A percentile compares a stretch with the other conserved stretches of the same genome.
Conservation (phyloP, 2,113 vertebrate species). For the Mohoua ochrocephala region DNA sequence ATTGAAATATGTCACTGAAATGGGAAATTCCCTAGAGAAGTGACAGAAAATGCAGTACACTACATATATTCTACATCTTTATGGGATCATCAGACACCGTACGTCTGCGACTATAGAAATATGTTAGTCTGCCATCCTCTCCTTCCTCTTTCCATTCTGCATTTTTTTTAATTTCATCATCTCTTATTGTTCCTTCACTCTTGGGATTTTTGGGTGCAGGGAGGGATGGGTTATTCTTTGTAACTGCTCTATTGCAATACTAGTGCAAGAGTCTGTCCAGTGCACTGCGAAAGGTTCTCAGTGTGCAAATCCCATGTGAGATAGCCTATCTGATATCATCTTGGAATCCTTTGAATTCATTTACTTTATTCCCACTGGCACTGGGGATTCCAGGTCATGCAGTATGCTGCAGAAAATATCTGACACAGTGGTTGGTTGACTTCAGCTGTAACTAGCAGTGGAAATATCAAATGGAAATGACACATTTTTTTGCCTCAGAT, state of each 20-base stretch:
- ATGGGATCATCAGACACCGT: background rate
- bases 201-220: background rate
- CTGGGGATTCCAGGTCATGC: background rate
- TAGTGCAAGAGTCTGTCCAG: background rate
- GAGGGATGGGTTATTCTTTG: background rate
- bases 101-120: background rate
- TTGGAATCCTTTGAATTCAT: background rate
- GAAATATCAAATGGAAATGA: background rate
- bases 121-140: fast-evolving
- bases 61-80: background rate
- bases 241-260: background rate
- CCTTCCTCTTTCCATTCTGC: background rate
- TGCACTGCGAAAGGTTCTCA: background rate
- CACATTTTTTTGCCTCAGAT: background rate
- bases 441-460: background rate
- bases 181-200: background rate
- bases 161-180: background rate
- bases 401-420: background rate
- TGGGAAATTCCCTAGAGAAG: background rate
- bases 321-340: background rate
- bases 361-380: background rate
- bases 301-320: background rate
- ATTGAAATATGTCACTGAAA: background rate
- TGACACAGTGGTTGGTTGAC: background rate
- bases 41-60: background rate